phyloP scores from a whole-genome alignment of 2,888 invertebrate genomes.

The Ceramica pisi region DNA sequence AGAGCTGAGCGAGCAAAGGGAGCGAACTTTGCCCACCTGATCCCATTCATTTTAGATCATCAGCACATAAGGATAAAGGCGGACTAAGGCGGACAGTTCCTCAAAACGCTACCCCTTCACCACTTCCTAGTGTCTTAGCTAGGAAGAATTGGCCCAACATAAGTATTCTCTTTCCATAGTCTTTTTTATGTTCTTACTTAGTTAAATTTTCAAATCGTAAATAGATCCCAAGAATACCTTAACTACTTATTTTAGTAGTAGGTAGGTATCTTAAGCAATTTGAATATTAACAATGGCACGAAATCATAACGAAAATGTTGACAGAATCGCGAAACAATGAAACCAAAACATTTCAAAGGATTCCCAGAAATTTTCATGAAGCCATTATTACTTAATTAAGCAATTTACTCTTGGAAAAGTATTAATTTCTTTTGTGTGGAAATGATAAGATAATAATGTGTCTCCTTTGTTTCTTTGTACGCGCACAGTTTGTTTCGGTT shows the following conservation, averaged over 20 bases:
- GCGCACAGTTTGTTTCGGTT: slow-evolving; percentile 24
- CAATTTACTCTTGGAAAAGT: slow-evolving; percentile 11
- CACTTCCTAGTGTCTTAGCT: background rate
- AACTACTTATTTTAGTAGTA: too few relatives aligned
- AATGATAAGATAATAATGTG: slow-evolving; percentile 52
- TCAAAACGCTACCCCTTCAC: background rate
- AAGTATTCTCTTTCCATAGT: background rate
- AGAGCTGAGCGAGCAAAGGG: too few relatives aligned
- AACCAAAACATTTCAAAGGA: background rate
- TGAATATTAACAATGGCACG: background rate
- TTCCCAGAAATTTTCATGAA: background rate
- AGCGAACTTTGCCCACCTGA: too few relatives aligned
- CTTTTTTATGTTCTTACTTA: background rate
- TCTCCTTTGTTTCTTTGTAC: slow-evolving; percentile 59
- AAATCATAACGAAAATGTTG: background rate
- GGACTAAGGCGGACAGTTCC: too few relatives aligned
- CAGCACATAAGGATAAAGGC: too few relatives aligned
- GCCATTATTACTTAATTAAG: slow-evolving; percentile 13
- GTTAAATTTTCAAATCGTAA: background rate
- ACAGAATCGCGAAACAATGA: background rate
- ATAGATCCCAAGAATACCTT: too few relatives aligned
- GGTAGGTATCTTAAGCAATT: too few relatives aligned
- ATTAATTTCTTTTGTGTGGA: slow-evolving; percentile 42
- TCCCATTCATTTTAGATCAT: too few relatives aligned
- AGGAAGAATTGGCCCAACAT: background rate